Conservation (phyloP, 2,113 vertebrate genomes). For the Notarius quadriscutis region DNA sequence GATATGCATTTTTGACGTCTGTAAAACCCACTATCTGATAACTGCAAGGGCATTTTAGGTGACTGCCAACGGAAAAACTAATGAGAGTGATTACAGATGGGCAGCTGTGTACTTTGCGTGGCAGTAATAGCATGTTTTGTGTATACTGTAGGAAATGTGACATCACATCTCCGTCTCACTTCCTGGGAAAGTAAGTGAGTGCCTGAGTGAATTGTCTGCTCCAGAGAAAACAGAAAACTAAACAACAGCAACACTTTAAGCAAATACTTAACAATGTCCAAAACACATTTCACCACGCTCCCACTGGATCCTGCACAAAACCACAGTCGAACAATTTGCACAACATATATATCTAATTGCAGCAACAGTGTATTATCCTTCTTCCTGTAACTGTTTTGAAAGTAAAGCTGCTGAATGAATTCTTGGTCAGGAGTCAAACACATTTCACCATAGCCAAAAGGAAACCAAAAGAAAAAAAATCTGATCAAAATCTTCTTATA, state of each 20-base stretch:
- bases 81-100: not conserved
- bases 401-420: not conserved
- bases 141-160: slow-evolving; percentile 6
- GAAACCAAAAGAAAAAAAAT: not conserved
- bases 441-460: slow-evolving; percentile 5
- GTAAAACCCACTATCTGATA: slow-evolving; percentile 1
- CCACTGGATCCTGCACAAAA: not conserved
- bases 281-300: not conserved
- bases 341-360: slow-evolving; percentile 12
- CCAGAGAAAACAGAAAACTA: not conserved
- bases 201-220: not conserved
- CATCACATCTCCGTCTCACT: not conserved
- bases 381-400: not conserved
- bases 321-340: slow-evolving; percentile 1
- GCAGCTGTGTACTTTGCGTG: not conserved
- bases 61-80: not conserved
- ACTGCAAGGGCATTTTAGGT: not conserved
- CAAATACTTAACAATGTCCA: not conserved
- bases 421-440: not conserved
- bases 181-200: slow-evolving; percentile 6
- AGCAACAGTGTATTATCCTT: slow-evolving; percentile 10
- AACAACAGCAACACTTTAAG: not conserved
- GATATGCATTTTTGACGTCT: not conserved
- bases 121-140: slow-evolving; percentile 15
- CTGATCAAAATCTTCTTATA: not conserved